Base-by-base conservation (phyloP, 2,888 invertebrate species). In the Calliopum simillimum region DNA sequence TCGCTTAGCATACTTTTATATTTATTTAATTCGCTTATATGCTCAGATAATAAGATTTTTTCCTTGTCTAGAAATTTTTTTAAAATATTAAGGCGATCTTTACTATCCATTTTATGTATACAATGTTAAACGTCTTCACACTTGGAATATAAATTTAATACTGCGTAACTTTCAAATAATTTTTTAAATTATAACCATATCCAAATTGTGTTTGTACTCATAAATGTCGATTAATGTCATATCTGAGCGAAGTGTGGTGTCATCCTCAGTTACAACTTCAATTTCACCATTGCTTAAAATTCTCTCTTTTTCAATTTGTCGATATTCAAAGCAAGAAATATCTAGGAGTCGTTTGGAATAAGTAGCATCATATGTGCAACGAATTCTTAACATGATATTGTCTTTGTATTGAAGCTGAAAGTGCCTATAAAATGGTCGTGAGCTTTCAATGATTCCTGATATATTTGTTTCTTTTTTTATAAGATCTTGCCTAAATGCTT, bases 271-370 rank as follows among this genome's bases (percentile, higher is more conserved):
- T 59, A 68, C 62, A 21, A 61, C 49, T 41, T 68, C 70, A 46
- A 70, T 44, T 33, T 70, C 67, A 41, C 70, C 59, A 61, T 70
- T 68, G 59, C 61, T 67, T n/a, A 58, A 55, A 68, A 70, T 49
- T 25, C 66, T 46, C 47, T 68, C 67, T 13, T 33, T 43, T 33
- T 71, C 62, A 61, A 55, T 55, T 21, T 71, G 68, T 44, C 63
- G 71, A 51, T 71, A 71, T 62, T 71, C 68, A 63, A 68, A 71
- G 56, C 71, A 71, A 19, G 68, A 55, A 58, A 59, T 70, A 70
- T 67, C 59, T 56, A 55, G 49, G 55, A 0, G 56, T 19, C 51
- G 51, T 3, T 51, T 51, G 8, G n/a, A 13, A 21, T 51, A 51
- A 16, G 16, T 14, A 21, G 16, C 21, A n/a, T 51, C 51, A n/a